Evolutionary conservation across 2,113 vertebrate genomes (phyloP), one percentile per base, ranked within the genome.

Genomic region (Numida meleagris): DNA sequence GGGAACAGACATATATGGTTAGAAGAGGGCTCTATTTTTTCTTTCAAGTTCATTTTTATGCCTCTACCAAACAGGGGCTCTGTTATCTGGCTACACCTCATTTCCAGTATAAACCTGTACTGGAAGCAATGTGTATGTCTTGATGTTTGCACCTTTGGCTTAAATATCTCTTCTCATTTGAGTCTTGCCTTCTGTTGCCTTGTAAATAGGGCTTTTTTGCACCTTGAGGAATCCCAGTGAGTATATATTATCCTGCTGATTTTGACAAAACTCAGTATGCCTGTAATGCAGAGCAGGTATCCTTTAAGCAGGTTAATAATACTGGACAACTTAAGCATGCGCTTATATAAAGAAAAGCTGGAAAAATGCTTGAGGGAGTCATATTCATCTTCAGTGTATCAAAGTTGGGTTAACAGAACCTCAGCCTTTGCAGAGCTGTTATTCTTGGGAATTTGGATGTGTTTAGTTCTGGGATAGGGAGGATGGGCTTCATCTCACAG

Each of bases 1-100:
- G 80, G 86, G 86, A 90, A 92, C 78, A 84, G 93, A 84, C 86
- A 92, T 85, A 87, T 87, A 87, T 53, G 82, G 86, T 82, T 92
- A 61, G 80, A 82, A 91, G 88, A 91, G 9, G 20, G 38, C 48
- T 93, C 72, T 11, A n/a, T 92, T 79, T 83, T 4, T 46, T 55
- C 34, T 92, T 73, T 46, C 79, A 59, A 17, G 34, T 4, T 65
- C 14, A 2, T 0, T 27, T 31, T 74, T 61, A 68, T 75, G 15
- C 25, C n/a, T 65, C 36, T 10, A 1, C n/a, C 71, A 55, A 9
- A 6, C 40, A 19, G 19, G 23, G 43, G 25, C n/a, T 78, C 13
- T 81, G 15, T 74, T 82, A 36, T 24, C 42, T 84, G 73, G 27
- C 51, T 66, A 46, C 0, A 0, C 17, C 31, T 84, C 24, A 21